Conservation (phyloP, 2,888 invertebrate genomes). For the Synergus umbraculus region DNA sequence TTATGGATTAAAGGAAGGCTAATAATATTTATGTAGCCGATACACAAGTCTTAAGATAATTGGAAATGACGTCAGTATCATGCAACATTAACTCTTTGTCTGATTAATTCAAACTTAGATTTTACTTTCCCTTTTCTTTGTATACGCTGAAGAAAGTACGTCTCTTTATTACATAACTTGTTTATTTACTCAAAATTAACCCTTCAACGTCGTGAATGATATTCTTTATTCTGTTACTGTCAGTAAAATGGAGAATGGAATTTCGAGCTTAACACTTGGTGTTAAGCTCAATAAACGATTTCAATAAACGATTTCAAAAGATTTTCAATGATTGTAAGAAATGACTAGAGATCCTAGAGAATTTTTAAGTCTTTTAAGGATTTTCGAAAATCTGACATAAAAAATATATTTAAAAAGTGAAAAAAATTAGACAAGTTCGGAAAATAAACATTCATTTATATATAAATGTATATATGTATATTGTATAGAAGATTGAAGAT, state of each 20-base stretch:
- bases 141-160: neutral
- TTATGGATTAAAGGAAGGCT: neutral
- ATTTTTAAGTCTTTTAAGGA: neutral
- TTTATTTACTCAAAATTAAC: neutral
- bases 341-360: too few relatives aligned
- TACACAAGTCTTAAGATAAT: neutral
- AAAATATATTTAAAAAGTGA: neutral
- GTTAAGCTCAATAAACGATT: too few relatives aligned
- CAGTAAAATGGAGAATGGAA: too few relatives aligned
- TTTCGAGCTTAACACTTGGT: too few relatives aligned
- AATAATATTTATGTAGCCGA: neutral
- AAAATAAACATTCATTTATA: neutral
- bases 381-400: too few relatives aligned
- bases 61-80: slow-evolving; percentile 8
- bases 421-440: neutral
- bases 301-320: too few relatives aligned
- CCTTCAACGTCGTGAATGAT: neutral
- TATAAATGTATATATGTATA: too few relatives aligned
- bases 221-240: too few relatives aligned
- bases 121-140: neutral
- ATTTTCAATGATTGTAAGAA: too few relatives aligned
- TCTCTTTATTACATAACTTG: neutral
- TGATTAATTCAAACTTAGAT: neutral
- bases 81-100: neutral
- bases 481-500: too few relatives aligned